These are phyloP conservation scores for Probaryconus sp. DNA, from an alignment of 1,140 invertebrate species.

Conservation along the genomic window DNA sequence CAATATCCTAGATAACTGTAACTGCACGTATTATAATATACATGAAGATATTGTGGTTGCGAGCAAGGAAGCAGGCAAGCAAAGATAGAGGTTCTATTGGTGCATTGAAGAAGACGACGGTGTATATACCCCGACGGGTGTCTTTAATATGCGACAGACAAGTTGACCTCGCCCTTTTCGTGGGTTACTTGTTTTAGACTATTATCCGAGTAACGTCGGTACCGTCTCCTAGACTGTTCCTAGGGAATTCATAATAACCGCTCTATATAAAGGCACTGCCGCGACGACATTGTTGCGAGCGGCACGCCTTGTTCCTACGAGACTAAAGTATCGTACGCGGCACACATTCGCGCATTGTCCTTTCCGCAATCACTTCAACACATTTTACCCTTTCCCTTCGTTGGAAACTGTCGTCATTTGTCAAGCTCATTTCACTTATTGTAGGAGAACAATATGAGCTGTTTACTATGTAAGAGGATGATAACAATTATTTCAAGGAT, in stretches of 20 bases:
- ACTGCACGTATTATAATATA: conserved; percentile 41
- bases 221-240: conserved; percentile 66
- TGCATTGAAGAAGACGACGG: conserved; percentile 49
- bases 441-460: conserved; percentile 43
- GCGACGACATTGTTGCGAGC: conserved; percentile 31
- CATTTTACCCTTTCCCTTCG: conserved; percentile 34
- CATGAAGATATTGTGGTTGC: conserved; percentile 45
- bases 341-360: conserved; percentile 45
- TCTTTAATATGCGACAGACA: conserved; percentile 74
- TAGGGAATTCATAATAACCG: conserved; percentile 74
- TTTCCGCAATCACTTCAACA: conserved; percentile 51
- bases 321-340: conserved; percentile 27
- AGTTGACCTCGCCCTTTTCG: conserved; percentile 72
- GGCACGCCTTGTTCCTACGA: conserved; percentile 55
- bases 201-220: conserved; percentile 68
- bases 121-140: conserved; percentile 60
- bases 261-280: conserved; percentile 49
- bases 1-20: conserved; percentile 48
- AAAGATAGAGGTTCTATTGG: conserved; percentile 53
- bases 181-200: conserved; percentile 71
- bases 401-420: conserved; percentile 42
- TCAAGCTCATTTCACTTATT: conserved; percentile 52
- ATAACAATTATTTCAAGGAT: conserved; percentile 48
- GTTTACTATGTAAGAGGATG: conserved; percentile 35
- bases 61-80: conserved; percentile 14